These are phyloP conservation scores for Conus ventricosus DNA, from an alignment of 1,140 invertebrate genomes.

Conservation along the genomic window DNA sequence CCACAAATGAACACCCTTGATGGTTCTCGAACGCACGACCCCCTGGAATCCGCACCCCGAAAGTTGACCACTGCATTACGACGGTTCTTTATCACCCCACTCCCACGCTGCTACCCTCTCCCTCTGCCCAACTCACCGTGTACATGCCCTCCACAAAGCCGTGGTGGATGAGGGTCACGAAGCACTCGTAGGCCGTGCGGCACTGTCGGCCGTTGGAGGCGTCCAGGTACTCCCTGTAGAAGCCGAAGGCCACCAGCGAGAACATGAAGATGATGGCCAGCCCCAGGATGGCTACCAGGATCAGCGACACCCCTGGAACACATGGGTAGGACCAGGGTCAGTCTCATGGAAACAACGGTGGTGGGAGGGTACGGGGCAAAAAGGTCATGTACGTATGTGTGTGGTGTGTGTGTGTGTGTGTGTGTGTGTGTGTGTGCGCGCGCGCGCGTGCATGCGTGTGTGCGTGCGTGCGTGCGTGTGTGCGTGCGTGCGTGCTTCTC, in stretches of 20 bases:
- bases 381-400: neutral
- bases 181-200: slow-evolving; percentile 64
- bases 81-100: no score
- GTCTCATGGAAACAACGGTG: neutral
- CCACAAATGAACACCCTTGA: no score
- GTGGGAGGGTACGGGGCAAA: neutral
- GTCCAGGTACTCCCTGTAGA: slow-evolving; percentile 57
- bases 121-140: slow-evolving; percentile 35
- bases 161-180: slow-evolving; percentile 65
- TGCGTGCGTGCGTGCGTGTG: no score
- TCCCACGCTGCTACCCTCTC: no score
- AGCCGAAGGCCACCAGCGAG: slow-evolving; percentile 64
- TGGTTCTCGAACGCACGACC: no score
- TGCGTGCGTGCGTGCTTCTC: no score
- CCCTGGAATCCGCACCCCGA: no score
- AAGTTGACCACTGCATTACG: no score
- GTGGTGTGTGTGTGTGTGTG: neutral
- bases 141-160: slow-evolving; percentile 67
- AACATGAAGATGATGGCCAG: slow-evolving; percentile 67
- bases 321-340: neutral
- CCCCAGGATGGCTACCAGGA: slow-evolving; percentile 65
- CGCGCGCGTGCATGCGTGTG: no score
- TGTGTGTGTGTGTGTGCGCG: slow-evolving; percentile 1
- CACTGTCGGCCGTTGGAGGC: slow-evolving; percentile 56
- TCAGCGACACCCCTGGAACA: slow-evolving; percentile 61